Base-by-base conservation (phyloP, 2,797 vertebrate species). In the Todus mexicanus region DNA sequence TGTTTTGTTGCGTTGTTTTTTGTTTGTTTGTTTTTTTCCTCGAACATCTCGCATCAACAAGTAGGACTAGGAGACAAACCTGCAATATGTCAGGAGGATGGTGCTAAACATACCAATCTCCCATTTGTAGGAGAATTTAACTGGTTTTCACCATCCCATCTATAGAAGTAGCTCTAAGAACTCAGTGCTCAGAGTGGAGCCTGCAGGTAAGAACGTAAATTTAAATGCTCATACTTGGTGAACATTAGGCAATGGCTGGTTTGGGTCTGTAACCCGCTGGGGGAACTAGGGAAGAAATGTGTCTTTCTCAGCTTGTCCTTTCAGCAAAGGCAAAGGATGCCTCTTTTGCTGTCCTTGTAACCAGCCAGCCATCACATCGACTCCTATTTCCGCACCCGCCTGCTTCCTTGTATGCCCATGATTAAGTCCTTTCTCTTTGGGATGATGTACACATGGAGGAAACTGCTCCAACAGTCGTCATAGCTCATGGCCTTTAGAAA, bases 21-120 rank as follows among this genome's bases (percentile, higher is more conserved):
- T n/a, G n/a, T n/a, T n/a, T n/a, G n/a, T n/a, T n/a, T 31, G 11
- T 31, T 31, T 5, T 8, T 5, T 75, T 80, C 74, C 63, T 6
- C 43, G 73, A 89, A 73, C 72, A 93, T 45, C 59, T 22, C 27
- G 68, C 76, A 91, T 87, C 89, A 89, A 87, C 93, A 87, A 59
- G 48, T 73, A 69, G 43, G 3, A 2, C 40, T 45, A 50, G 35
- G 43, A 94, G 70, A 63, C 59, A 84, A 78, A 78, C 14, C 31
- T 72, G 51, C 38, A 85, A 7, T 60, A 63, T 38, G 70, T 69
- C 40, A 35, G 12, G 74, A 68, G 42, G 27, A 37, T 38, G 35
- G 29, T 72, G 61, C 68, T 89, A 53, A 77, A 89, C 77, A 71
- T 19, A 87, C 57, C n/a, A 23, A 15, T 48, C 66, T 66, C 16